Evolutionary conservation across 2,888 invertebrate genomes (phyloP), one percentile per base, ranked within the genome.

Genomic region (Drosophila vallismaia): DNA sequence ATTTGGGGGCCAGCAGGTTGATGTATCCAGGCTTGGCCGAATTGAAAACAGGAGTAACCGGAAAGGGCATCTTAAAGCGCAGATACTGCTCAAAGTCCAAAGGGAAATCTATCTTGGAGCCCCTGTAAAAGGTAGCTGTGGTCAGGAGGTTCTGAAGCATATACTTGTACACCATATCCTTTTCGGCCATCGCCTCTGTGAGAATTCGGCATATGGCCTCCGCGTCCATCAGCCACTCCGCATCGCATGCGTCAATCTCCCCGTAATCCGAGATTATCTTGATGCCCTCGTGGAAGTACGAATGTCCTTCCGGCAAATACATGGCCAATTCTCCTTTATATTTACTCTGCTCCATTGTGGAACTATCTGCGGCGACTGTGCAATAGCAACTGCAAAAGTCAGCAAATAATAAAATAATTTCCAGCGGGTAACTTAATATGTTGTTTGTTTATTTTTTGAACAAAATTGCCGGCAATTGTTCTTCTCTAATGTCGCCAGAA

Each of bases 81-180:
- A 79, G 40, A 53, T 79, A 79, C 24, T 79, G 79, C 10, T 84
- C 71, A 28, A 79, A 79, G 31, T 71, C 49, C 8, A 79, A 26
- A 0, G 79, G 79, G 6, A 79, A 68, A 38, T 79, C 79, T 3
- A 80, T 73, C n/a, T 77, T 84, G 40, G 78, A 77, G 4, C 79
- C 79, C 1, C 79, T 40, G 38, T 75, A 84, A 26, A 79, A 79
- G 10, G 84, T 79, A 9, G 79, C 79, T 2, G 79, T 79, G 45
- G 69, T 33, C 2, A 74, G 31, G 1, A 79, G 57, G 14, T 79
- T 48, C 6, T 72, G 44, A 33, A 79, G 49, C 45, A 79, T 48
- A n/a, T 14, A 71, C 5, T 71, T 62, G 9, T 80, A 79, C 2
- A 79, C 71, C 45, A 52, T 49, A 70, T 79, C 84, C 58, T 77